These are phyloP conservation scores for Thereva unica DNA, from an alignment of 2,888 invertebrate species.

Conservation along the genomic window DNA sequence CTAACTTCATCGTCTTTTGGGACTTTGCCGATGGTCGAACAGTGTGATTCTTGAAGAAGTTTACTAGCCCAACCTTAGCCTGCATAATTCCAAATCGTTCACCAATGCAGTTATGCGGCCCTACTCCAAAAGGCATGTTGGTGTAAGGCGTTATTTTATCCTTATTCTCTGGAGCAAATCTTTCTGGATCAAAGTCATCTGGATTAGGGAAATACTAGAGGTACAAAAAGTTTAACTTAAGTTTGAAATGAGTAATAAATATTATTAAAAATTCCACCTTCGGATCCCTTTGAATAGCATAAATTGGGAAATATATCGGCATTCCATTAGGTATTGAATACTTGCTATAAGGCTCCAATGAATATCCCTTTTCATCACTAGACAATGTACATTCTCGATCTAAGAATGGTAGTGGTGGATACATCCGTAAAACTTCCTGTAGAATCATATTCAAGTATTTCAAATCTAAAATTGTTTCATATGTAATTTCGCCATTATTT, in stretches of 20 bases:
- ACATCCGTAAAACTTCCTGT: slow-evolving; percentile 44
- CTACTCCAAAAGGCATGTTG: slow-evolving; percentile 56
- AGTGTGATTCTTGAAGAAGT: slow-evolving; percentile 52
- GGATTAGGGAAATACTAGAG: slow-evolving; percentile 54
- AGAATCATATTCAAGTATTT: slow-evolving; percentile 51
- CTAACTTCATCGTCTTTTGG: slow-evolving; percentile 46
- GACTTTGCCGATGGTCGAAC: slow-evolving; percentile 48
- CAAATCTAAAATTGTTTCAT: slow-evolving; percentile 50
- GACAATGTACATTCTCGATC: slow-evolving; percentile 52
- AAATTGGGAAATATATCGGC: slow-evolving; percentile 54
- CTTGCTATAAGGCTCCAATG: slow-evolving; percentile 49
- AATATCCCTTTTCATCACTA: slow-evolving; percentile 46
- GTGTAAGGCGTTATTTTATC: slow-evolving; percentile 51
- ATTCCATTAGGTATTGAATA: slow-evolving; percentile 51
- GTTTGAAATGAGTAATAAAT: neutral
- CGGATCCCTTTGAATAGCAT: slow-evolving; percentile 54
- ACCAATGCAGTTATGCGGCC: slow-evolving; percentile 55
- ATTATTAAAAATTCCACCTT: slow-evolving; percentile 45
- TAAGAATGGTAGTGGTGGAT: slow-evolving; percentile 47
- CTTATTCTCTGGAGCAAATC: slow-evolving; percentile 54
- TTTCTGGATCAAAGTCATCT: slow-evolving; percentile 53
- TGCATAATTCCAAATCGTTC: slow-evolving; percentile 54
- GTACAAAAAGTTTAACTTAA: neutral
- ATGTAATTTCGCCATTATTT: slow-evolving; percentile 47
- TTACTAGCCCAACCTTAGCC: slow-evolving; percentile 52